Evolutionary conservation across 2,113 vertebrate genomes (phyloP).

Genomic region (Lophius piscatorius): DNA sequence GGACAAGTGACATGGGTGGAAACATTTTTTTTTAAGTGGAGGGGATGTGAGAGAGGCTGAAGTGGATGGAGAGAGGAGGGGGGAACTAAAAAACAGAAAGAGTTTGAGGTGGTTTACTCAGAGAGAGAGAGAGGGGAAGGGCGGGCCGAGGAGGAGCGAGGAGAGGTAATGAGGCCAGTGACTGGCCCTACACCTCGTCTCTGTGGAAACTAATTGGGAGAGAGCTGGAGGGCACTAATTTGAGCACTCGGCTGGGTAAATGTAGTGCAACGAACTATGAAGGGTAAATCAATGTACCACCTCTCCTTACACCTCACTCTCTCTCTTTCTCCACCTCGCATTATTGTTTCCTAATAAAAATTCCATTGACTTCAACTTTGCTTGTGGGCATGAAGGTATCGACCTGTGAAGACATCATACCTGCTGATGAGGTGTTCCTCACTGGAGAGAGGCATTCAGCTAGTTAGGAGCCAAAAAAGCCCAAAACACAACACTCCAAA

Average conservation of each 20-base stretch:
- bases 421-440: constrained; percentile 56
- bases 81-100: constrained; percentile 38
- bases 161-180: constrained; percentile 83
- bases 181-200: constrained; percentile 82
- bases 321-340: constrained; percentile 42
- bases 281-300: constrained; percentile 82
- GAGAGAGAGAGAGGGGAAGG: constrained; percentile 21
- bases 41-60: constrained; percentile 51
- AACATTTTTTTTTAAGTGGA: too few relatives aligned
- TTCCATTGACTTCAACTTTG: constrained; percentile 67
- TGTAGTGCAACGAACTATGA: constrained; percentile 83
- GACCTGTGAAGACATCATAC: constrained; percentile 56
- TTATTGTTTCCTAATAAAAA: constrained; percentile 76
- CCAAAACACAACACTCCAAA: constrained; percentile 2
- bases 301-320: constrained; percentile 63
- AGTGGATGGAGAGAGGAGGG: constrained; percentile 43
- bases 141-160: constrained; percentile 34
- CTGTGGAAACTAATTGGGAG: constrained; percentile 85
- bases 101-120: constrained; percentile 53
- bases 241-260: constrained; percentile 82
- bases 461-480: constrained; percentile 17
- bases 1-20: constrained; percentile 36
- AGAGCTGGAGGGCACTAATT: constrained; percentile 82
- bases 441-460: constrained; percentile 35
- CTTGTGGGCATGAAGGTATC: constrained; percentile 65